Evolutionary conservation across 2,113 vertebrate genomes (phyloP), one percentile per base, ranked within the genome.

Genomic region (Cryptotis parvus): DNA sequence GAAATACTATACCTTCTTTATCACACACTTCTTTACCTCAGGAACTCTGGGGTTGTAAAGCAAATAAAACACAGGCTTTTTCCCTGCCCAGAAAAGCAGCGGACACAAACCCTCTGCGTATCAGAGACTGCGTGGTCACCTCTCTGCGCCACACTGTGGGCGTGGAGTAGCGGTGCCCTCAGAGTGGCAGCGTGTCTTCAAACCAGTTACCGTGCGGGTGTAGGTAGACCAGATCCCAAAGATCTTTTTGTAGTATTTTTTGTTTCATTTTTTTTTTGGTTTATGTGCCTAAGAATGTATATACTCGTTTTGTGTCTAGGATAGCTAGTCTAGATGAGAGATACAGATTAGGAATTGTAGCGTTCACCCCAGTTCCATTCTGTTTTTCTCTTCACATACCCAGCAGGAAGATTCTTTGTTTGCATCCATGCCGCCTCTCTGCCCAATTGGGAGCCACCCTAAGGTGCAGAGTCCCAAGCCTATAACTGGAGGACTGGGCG

Each of bases 361-460:
- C 0, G 91, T 49, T 84, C 78, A 88, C 37, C 74, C 41, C 33
- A 91, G 95, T 49, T 90, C 31, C 91, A 52, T 6, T 4, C 18
- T 37, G 0, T 94, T 10, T 70, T 0, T 98, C 14, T 95, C 86
- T 96, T 93, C 93, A 1, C 81, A 91, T 15, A 20, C 43, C 68
- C 94, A 98, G 98, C 98, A 98, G 96, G 98, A 98, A 78, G 98
- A 98, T 87, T 98, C 98, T 91, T 95, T 98, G 31, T 98, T 98
- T 95, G 98, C 98, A 66, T 97, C 98, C 18, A 98, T 98, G 98
- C 98, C 98, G 39, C 98, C 98, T 58, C 98, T 98, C 84, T 98
- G 98, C 94, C 98, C 98, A 63, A 98, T 98, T 84, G 98, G 98
- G 92, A 98, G 98, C 96, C 98, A 98, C 78, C 96, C 98, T 84